These are phyloP conservation scores for Pammene aurita DNA, from an alignment of 2,888 invertebrate species.

Conservation along the genomic window DNA sequence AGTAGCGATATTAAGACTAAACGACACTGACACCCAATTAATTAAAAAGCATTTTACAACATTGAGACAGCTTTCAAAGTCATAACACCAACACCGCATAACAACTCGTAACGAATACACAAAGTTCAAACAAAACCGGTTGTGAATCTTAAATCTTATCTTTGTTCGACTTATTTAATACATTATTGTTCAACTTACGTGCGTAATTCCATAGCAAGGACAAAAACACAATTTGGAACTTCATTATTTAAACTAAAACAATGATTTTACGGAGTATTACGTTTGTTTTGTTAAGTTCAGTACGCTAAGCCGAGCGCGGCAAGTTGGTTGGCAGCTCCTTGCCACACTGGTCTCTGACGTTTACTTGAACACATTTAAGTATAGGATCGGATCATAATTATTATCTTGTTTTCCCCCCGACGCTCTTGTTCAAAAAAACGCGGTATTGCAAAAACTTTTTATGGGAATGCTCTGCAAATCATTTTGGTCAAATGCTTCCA, in stretches of 20 bases:
- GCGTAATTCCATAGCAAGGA: conserved; percentile 57
- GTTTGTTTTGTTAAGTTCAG: conserved; percentile 10
- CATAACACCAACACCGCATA: neutral
- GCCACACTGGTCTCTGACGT: conserved; percentile 74
- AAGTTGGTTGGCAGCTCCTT: conserved; percentile 53
- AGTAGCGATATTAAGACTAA: no score
- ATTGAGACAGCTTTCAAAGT: neutral
- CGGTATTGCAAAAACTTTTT: neutral
- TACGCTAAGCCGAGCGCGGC: conserved; percentile 40
- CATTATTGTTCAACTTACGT: conserved; percentile 52
- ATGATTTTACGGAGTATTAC: conserved; percentile 1
- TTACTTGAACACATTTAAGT: conserved; percentile 65
- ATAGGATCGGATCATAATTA: conserved; percentile 53
- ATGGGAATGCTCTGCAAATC: neutral
- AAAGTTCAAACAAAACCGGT: conserved; percentile 24
- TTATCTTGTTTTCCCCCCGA: conserved; percentile 61
- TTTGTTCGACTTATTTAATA: conserved; percentile 32
- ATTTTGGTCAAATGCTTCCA: neutral
- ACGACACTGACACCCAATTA: no score
- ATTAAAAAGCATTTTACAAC: neutral
- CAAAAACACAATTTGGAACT: conserved; percentile 54
- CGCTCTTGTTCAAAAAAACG: conserved; percentile 45
- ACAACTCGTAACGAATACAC: neutral
- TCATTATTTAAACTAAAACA: conserved; percentile 52
- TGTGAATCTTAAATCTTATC: conserved; percentile 12